phyloP scores from a whole-genome alignment of 2,888 invertebrate genomes.

The Lithophane semibrunnea region DNA sequence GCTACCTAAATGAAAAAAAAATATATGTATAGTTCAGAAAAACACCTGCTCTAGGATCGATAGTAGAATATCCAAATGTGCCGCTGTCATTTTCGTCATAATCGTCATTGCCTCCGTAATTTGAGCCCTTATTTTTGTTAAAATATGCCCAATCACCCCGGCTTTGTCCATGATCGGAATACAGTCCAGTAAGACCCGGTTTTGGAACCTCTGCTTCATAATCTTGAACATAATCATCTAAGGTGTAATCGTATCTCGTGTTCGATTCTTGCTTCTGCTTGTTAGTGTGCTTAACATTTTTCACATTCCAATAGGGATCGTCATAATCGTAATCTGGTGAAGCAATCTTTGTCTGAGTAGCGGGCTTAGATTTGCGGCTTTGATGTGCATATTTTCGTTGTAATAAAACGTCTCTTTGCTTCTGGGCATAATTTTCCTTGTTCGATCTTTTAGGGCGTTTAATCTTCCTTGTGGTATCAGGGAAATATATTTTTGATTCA shows the following conservation, averaged over 20 bases:
- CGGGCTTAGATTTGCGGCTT: conserved; percentile 63
- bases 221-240: conserved; percentile 77
- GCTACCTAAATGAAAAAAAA: neutral
- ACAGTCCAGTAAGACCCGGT: conserved; percentile 83
- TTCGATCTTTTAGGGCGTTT: conserved; percentile 63
- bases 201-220: conserved; percentile 82
- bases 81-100: conserved; percentile 70
- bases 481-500: conserved; percentile 50
- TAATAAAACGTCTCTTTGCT: conserved; percentile 79
- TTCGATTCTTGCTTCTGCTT: conserved; percentile 62
- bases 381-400: conserved; percentile 71
- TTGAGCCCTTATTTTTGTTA: conserved; percentile 62
- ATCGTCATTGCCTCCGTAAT: conserved; percentile 74
- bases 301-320: conserved; percentile 87
- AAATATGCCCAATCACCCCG: conserved; percentile 72
- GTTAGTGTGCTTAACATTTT: conserved; percentile 75
- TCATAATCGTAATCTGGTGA: conserved; percentile 75
- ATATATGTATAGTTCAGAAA: neutral
- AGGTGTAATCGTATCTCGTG: conserved; percentile 71
- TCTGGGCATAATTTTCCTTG: conserved; percentile 69
- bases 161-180: conserved; percentile 78
- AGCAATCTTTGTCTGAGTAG: conserved; percentile 70
- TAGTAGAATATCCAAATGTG: conserved; percentile 81
- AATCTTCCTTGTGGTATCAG: conserved; percentile 36
- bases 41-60: conserved; percentile 83